Base-by-base conservation (phyloP, 1,140 invertebrate genomes). In the Drosophila subobscura region DNA sequence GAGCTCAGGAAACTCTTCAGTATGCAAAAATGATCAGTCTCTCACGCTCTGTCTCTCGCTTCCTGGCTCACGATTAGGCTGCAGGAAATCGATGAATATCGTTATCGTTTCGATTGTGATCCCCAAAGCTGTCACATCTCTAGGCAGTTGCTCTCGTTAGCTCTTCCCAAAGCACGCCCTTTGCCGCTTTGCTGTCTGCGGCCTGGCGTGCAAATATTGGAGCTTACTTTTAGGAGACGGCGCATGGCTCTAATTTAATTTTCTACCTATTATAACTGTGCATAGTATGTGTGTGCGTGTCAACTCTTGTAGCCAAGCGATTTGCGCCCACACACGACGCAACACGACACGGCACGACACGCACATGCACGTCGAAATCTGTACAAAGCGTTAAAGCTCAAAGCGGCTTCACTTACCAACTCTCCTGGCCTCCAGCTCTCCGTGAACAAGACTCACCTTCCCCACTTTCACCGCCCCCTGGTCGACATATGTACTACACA, bases 221-320 rank as follows among this genome's bases (percentile, higher is more conserved):
- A 74, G 65, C 66, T 63, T 61, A 70, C 72, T 56, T 79, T 77
- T 47, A 45, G 76, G 63, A 73, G 55, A 37, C 56, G 33, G 47
- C 61, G 76, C 27, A 66, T 63, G 58, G 66, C 56, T 79, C 63
- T 86, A 85, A 84, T 84, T 84, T 85, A 60, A 84, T 84, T 84
- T 73, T 78, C 72, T 67, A 60, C 72, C 72, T 77, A 77, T 79
- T 84, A 77, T 77, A 65, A 53, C 59, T 51, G 75, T 37, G 33
- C 33, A 37, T 12, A 37, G 29, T 20, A 20, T 33, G 7, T 37
- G 33, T 77, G 70, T 79, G 81, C 77, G 81, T 85, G 81, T 80
- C 81, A 85, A 85, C 81, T 85, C 86, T 74, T 56, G 59, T 68
- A 86, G 77, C 77, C 67, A 79, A 73, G 64, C 76, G 80, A 84